phyloP scores from a whole-genome alignment of 2,888 invertebrate genomes.

The Andrena bicolor region DNA sequence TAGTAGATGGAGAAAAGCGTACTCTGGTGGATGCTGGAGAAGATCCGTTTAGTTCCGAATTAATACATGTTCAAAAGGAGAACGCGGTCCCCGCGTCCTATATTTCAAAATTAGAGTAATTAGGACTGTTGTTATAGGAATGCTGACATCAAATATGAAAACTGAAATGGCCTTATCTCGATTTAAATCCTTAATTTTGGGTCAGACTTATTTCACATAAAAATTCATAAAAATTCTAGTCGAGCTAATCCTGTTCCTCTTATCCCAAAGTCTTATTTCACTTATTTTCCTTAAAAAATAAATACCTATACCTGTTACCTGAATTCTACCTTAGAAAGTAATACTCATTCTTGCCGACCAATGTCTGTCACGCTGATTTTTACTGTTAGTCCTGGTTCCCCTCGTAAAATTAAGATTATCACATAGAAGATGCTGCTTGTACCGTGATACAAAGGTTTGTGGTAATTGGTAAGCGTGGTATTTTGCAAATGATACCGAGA shows the following conservation, averaged over 20 bases:
- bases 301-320: no score
- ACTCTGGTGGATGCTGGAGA: slow-evolving; percentile 27
- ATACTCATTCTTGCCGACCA: not conserved
- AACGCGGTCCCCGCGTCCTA: not conserved
- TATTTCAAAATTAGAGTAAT: slow-evolving; percentile 36
- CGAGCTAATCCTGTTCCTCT: no score
- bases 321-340: no score
- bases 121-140: not conserved
- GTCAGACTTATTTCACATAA: not conserved
- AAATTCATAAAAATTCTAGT: no score
- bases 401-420: not conserved
- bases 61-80: slow-evolving; percentile 40
- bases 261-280: no score
- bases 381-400: not conserved
- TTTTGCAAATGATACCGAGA: slow-evolving; percentile 40
- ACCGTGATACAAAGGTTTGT: not conserved
- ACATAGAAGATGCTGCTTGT: not conserved
- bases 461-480: slow-evolving; percentile 21
- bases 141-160: slow-evolving; percentile 18
- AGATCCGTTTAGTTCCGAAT: slow-evolving; percentile 52
- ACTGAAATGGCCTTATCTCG: slow-evolving; percentile 12
- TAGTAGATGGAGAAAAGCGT: slow-evolving; percentile 33
- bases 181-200: not conserved
- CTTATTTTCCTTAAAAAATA: no score
- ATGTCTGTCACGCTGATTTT: not conserved